Evolutionary conservation across 1,140 invertebrate genomes (phyloP), one percentile per base, ranked within the genome.

Genomic region (Galleria mellonella): DNA sequence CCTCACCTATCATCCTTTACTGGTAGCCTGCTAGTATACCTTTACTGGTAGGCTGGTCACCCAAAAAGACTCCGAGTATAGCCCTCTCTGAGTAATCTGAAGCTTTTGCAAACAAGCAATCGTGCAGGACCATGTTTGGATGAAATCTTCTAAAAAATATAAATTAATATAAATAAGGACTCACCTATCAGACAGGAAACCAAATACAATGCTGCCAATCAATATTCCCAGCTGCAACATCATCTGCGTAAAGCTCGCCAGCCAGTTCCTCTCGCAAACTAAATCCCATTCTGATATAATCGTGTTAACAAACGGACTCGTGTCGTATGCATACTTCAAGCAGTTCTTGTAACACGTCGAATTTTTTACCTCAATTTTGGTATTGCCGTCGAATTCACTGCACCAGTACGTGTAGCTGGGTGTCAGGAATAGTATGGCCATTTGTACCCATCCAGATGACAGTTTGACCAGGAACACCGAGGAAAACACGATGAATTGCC

Each of bases 371-470:
- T 8, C n/a, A 30, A 40, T 30, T 32, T 11, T 17, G 3, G 30
- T 32, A 17, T 37, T 9, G 1, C 9, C 35, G 8, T 33, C 36
- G 13, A 81, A 67, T 9, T 66, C 54, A 0, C 31, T 36, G 29
- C 74, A 78, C 47, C 62, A 56, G 17, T 62, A 78, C 2, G 42
- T 57, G 1, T 65, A 13, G 11, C 63, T 73, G 5, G 74, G 74
- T 0, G 72, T 75, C 0, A 77, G 47, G 17, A 88, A 88, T 4
- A 88, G 68, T 40, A 89, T 88, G 0, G 84, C 82, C 54, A 89
- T 72, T 46, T 89, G 88, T 7, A 88, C 86, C 87, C 87, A 88
- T 15, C 87, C 87, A 11, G 89, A 87, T 0, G 87, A 88, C 36
- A 89, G 62, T 55, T 89, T 89, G 9, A 89, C 76, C 8, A 89